These are phyloP conservation scores for Ameiurus melas DNA, from an alignment of 2,113 vertebrate species.

Conservation along the genomic window DNA sequence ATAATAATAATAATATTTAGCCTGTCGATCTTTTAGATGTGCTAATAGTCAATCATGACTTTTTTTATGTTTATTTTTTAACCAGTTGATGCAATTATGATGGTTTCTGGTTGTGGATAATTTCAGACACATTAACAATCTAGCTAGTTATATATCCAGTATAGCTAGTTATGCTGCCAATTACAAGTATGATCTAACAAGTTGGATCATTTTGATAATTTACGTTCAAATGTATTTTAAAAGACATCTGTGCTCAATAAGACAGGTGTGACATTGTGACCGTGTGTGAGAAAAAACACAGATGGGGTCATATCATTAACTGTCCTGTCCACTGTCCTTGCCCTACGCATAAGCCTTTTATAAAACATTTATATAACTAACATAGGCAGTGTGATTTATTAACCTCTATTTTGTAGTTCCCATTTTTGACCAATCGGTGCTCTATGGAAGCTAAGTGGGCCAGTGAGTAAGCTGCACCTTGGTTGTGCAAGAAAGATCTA, in stretches of 20 bases:
- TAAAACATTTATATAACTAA: background rate
- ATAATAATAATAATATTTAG: background rate
- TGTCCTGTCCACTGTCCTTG: too few relatives aligned
- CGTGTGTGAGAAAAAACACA: background rate
- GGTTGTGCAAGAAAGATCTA: background rate
- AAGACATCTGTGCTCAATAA: background rate
- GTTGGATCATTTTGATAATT: too few relatives aligned
- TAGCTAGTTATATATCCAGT: background rate
- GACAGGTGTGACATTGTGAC: background rate
- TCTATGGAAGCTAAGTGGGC: background rate
- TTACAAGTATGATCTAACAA: too few relatives aligned
- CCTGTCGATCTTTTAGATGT: background rate
- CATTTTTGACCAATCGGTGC: too few relatives aligned
- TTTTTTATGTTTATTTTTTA: background rate
- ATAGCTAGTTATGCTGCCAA: background rate
- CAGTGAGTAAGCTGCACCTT: background rate
- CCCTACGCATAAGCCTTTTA: too few relatives aligned
- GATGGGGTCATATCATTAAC: background rate
- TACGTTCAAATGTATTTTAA: background rate
- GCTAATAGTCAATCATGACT: background rate
- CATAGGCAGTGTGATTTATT: background rate
- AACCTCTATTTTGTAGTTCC: too few relatives aligned
- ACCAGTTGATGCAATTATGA: background rate
- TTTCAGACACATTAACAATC: background rate
- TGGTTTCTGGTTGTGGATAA: background rate